A percentile compares a stretch with the other conserved stretches of the same genome.
phyloP scores from a whole-genome alignment of 2,888 invertebrate genomes.

The Pollenia labialis region DNA sequence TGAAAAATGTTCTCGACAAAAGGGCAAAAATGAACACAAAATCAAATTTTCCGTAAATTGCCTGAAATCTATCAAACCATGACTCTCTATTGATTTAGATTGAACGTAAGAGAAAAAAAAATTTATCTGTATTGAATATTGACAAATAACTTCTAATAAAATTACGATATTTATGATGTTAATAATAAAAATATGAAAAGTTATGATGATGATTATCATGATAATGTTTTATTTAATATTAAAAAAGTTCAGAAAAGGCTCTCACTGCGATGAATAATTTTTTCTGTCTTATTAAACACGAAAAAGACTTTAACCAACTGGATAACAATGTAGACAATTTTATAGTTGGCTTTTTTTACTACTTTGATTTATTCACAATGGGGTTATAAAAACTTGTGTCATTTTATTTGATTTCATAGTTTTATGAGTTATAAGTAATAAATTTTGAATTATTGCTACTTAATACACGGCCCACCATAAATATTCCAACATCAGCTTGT shows the following conservation, averaged over 20 bases:
- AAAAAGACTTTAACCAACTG: neutral
- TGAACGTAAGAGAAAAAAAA: slow-evolving; percentile 24
- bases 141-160: slow-evolving; percentile 65
- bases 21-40: neutral
- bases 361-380: neutral
- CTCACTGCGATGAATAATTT: too few species aligned
- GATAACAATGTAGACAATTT: slow-evolving; percentile 1
- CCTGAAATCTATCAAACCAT: slow-evolving; percentile 64
- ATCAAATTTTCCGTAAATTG: slow-evolving; percentile 52
- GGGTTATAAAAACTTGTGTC: slow-evolving; percentile 12
- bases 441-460: slow-evolving; percentile 17
- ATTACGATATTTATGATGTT: slow-evolving; percentile 58
- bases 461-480: neutral
- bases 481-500: neutral
- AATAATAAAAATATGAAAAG: slow-evolving; percentile 25
- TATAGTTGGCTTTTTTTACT: neutral
- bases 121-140: slow-evolving; percentile 47
- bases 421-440: slow-evolving; percentile 13
- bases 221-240: slow-evolving; percentile 28
- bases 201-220: slow-evolving; percentile 37
- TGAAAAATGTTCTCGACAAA: neutral
- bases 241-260: too few species aligned
- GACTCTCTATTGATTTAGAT: slow-evolving; percentile 66
- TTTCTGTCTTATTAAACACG: neutral
- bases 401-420: slow-evolving; percentile 26